Base-by-base conservation (phyloP, 2,797 vertebrate species). In the Rhabdomys pumilio region DNA sequence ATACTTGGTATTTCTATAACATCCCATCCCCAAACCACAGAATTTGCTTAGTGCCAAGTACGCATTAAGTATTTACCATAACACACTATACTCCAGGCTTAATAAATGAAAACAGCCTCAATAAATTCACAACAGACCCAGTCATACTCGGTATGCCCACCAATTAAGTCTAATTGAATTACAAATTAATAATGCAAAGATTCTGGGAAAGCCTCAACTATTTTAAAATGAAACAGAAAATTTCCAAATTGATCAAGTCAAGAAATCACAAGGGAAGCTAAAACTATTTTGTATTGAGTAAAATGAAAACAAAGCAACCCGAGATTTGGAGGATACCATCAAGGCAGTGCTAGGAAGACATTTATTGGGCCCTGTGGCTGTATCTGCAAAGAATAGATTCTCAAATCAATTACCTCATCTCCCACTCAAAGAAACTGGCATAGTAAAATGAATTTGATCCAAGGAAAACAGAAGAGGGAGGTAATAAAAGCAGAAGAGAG, bases 391-490 rank as follows among this genome's bases (percentile, higher is more conserved):
- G 26, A 81, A 55, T 34, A 47, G 61, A 31, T 10, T 82, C 26
- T 91, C 82, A 77, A 41, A 83, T 50, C 76, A 91, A 50, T 93
- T 29, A 84, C 22, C 14, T 93, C 59, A 57, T 81, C 57, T 84
- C 83, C 38, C 88, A 57, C 12, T 24, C 90, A 77, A 88, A 88
- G 29, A 84, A 82, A 79, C 31, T 72, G 9, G 38, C 67, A 87
- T 72, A 73, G 91, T 24, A 77, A 82, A 95, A 79, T 53, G 85
- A 47, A 91, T 69, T 87, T 63, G 22, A 76, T n/a, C 31, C 44
- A 83, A 90, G 65, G 17, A 90, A 93, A 95, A 22, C 47, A 85
- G 41, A 85, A 84, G 31, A 85, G 69, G 12, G 26, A 91, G 73
- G 31, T 81, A 47, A 77, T 61, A 76, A 89, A 77, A 82, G 20